These are phyloP conservation scores for Ctenopoma kingsleyae DNA, from an alignment of 2,797 vertebrate genomes.

Conservation along the genomic window DNA sequence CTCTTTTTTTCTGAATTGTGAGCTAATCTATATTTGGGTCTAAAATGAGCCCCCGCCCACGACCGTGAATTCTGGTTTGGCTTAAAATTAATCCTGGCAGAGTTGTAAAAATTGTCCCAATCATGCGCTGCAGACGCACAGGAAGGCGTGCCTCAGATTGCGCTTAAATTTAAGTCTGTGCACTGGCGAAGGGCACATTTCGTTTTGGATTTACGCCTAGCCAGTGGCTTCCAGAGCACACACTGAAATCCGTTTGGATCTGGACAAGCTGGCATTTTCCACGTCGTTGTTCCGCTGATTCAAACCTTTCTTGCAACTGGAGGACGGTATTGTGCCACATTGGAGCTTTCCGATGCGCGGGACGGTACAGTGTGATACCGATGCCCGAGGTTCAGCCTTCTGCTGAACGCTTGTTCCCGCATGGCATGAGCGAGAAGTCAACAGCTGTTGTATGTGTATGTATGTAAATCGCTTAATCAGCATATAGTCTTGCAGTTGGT, in stretches of 20 bases:
- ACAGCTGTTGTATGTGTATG: background rate
- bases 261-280: background rate
- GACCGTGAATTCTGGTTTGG: slow-evolving; percentile 14
- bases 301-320: background rate
- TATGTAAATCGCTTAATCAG: slow-evolving; percentile 9
- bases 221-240: background rate
- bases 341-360: slow-evolving; percentile 57
- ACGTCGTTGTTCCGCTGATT: background rate
- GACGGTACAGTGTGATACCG: background rate
- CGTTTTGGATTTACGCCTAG: slow-evolving; percentile 37
- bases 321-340: slow-evolving; percentile 46
- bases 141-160: slow-evolving; percentile 72
- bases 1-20: background rate
- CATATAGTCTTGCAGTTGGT: background rate
- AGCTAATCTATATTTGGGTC: slow-evolving; percentile 37
- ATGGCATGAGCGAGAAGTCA: slow-evolving; percentile 26
- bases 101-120: slow-evolving; percentile 77
- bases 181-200: slow-evolving; percentile 33
- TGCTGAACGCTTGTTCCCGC: slow-evolving; percentile 15
- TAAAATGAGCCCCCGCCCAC: slow-evolving; percentile 34
- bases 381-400: background rate
- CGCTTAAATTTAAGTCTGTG: slow-evolving; percentile 74
- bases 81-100: slow-evolving; percentile 46
- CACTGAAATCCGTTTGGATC: slow-evolving; percentile 6
- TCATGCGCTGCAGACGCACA: slow-evolving; percentile 69